Evolutionary conservation across 2,888 invertebrate species (phyloP), one percentile per base, ranked within the genome.

Genomic region (Ophonus ardosiacus): DNA sequence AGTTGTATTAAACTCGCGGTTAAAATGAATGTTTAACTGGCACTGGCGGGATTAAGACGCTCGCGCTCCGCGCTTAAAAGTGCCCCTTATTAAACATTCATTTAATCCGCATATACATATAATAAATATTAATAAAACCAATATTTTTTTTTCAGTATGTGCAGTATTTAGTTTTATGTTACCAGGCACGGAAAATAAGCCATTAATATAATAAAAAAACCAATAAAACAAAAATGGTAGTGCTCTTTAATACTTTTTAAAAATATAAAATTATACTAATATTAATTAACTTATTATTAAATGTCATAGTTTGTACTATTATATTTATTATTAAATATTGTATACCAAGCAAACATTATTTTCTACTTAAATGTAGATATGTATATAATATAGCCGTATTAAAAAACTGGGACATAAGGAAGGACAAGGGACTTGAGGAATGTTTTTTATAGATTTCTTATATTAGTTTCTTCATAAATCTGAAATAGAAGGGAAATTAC

Each of bases 121-220:
- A 40, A 40, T 7, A 40, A 40, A 40, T 7, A 40, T 51, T 51
- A 63, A 21, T 63, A 63, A 18, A 0, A n/a, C 56, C n/a, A 13
- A 18, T 4, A 21, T 21, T 68, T 81, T 56, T 7, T 18, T 84
- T 78, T 78, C 56, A 84, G 84, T 78, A n/a, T 84, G 84, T 13
- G 84, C 84, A 40, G 31, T 84, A 40, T 84, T 84, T 7, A 78
- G 78, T 43, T 65, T 63, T 40, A 24, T 84, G 78, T 56, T 84
- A 51, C 84, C 84, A 63, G 63, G 84, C 4, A 84, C 84, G 18
- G 84, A 84, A 78, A 84, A 84, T 17, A 84, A 84, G 56, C 78
- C 84, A 51, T 56, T 84, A 31, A 78, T 63, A 51, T 84, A 84
- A 84, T 51, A 71, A 10, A 18, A 63, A 63, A 63, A 24, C 2